Conservation (phyloP, 2,888 invertebrate genomes). For the Brachylomia viminalis region DNA sequence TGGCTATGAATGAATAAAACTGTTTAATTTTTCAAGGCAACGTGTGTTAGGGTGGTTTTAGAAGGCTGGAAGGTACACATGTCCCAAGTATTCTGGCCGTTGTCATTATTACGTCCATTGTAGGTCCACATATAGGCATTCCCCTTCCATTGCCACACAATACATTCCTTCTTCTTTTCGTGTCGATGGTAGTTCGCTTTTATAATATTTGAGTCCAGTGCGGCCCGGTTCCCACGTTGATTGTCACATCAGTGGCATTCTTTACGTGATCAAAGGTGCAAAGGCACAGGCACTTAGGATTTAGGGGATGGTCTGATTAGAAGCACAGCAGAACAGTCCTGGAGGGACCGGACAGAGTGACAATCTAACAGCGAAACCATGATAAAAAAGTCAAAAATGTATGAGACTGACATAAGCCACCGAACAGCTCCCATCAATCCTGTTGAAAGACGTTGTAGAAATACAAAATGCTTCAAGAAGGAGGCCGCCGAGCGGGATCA, state of each 20-base stretch:
- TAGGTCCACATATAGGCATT: neutral
- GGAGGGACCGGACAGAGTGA: neutral
- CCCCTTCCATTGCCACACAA: neutral
- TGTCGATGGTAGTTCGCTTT: neutral
- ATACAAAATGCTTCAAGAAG: neutral
- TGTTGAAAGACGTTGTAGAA: neutral
- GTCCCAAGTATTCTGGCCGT: neutral
- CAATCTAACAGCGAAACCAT: neutral
- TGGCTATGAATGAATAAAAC: constrained; percentile 66
- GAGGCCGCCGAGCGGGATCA: too few relatives aligned
- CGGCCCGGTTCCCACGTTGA: neutral
- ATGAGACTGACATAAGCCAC: too few relatives aligned
- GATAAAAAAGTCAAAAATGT: too few relatives aligned
- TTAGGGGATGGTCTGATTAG: neutral
- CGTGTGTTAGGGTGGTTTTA: constrained; percentile 19
- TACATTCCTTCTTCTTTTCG: neutral
- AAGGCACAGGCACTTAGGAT: neutral
- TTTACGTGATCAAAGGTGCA: neutral
- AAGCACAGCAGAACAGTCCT: neutral
- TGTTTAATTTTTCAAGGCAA: constrained; percentile 65
- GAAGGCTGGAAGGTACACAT: neutral
- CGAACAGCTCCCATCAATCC: neutral
- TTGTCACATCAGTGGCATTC: neutral
- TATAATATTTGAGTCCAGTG: neutral
- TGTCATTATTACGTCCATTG: neutral